Evolutionary conservation across 2,888 invertebrate genomes (phyloP).

Genomic region (Nipponacmea schrenckii): DNA sequence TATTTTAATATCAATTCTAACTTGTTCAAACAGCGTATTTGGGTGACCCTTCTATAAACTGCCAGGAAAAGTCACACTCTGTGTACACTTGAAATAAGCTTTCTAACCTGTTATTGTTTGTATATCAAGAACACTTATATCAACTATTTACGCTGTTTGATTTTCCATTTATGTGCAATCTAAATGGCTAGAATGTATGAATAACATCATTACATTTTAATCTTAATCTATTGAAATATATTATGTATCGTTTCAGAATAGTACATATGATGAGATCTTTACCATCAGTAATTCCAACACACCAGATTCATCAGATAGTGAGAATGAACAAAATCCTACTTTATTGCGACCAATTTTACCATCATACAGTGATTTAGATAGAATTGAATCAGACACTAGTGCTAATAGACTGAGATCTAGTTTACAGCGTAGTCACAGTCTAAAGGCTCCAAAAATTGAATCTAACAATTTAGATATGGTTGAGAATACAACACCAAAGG

Average conservation of each 20-base stretch:
- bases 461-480: slow-evolving; percentile 43
- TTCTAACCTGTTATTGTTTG: no score
- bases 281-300: slow-evolving; percentile 48
- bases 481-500: slow-evolving; percentile 32
- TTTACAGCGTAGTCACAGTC: slow-evolving; percentile 29
- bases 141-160: no score
- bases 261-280: slow-evolving; percentile 52
- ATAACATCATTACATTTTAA: no score
- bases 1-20: no score
- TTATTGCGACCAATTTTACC: background rate
- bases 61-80: no score
- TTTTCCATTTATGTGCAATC: no score
- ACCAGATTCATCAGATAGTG: slow-evolving; percentile 41
- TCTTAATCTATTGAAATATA: background rate
- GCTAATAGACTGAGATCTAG: background rate
- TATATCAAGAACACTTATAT: no score
- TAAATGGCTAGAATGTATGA: no score
- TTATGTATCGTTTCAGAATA: slow-evolving; percentile 39
- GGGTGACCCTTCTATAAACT: no score
- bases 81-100: no score
- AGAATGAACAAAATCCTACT: slow-evolving; percentile 23
- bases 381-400: background rate
- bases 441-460: slow-evolving; percentile 26
- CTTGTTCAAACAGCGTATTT: no score
- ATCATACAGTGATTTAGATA: background rate